Evolutionary conservation across 2,888 invertebrate species (phyloP).

Genomic region (Melieria omissa): DNA sequence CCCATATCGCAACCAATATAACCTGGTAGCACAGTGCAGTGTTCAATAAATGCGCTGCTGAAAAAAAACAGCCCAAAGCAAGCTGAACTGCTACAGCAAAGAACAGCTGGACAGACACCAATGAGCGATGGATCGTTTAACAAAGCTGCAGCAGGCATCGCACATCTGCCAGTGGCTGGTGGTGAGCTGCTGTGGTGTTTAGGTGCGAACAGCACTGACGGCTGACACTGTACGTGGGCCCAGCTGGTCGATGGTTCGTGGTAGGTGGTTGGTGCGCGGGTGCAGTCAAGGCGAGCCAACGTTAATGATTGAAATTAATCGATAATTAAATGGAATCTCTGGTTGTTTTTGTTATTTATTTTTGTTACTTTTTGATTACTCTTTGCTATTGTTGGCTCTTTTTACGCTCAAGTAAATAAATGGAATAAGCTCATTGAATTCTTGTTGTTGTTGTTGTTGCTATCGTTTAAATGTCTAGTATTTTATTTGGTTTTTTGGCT

Average conservation of each 20-base stretch:
- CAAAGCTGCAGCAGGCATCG: no score
- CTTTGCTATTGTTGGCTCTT: not conserved
- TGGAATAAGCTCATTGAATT: not conserved
- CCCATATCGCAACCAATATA: no score
- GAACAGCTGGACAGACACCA: no score
- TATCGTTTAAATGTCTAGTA: not conserved
- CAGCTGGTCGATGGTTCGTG: not conserved
- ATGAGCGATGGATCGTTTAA: no score
- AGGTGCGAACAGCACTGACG: not conserved
- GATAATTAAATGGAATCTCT: constrained; percentile 24
- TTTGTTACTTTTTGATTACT: not conserved
- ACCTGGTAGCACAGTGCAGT: no score
- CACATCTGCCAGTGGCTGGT: not conserved
- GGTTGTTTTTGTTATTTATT: not conserved
- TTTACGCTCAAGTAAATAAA: not conserved
- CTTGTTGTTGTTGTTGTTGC: not conserved
- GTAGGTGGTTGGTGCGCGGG: not conserved
- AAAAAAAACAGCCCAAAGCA: no score
- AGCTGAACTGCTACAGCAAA: no score
- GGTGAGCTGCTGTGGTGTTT: not conserved
- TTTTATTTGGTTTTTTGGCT: not conserved
- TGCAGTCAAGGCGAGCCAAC: constrained; percentile 5
- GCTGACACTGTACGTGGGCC: not conserved
- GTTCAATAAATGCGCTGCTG: no score
- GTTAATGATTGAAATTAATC: constrained; percentile 37